A percentile compares a stretch with the other conserved stretches of the same genome.
These are phyloP conservation scores for Luperina testacea DNA, from an alignment of 2,888 invertebrate species.

Conservation along the genomic window DNA sequence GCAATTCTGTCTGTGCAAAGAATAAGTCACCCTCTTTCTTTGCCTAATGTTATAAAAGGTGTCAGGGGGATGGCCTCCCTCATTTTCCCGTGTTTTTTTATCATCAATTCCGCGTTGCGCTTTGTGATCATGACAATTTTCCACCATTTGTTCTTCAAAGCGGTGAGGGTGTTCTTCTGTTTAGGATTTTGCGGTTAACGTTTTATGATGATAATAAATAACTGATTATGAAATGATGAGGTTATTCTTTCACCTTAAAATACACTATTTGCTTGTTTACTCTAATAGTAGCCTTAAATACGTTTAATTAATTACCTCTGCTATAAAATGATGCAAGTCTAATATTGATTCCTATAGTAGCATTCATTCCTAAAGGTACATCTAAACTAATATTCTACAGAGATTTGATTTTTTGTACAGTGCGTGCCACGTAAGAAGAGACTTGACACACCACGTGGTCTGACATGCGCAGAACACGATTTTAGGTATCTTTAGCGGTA, in stretches of 20 bases:
- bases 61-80: slow-evolving; percentile 32
- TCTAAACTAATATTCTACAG: no score
- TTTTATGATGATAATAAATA: neutral
- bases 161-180: slow-evolving; percentile 17
- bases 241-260: neutral
- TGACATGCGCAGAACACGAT: no score
- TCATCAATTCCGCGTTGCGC: slow-evolving; percentile 40
- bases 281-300: neutral
- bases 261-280: neutral
- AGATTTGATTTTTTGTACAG: no score
- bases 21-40: slow-evolving; percentile 52
- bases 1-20: slow-evolving; percentile 57
- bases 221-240: neutral
- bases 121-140: slow-evolving; percentile 38
- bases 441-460: no score
- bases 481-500: no score
- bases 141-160: slow-evolving; percentile 18
- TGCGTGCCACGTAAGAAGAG: no score
- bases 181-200: neutral
- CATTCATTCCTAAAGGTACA: neutral
- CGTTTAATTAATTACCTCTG: neutral
- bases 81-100: slow-evolving; percentile 46
- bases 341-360: neutral
- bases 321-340: neutral
- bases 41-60: slow-evolving; percentile 43